These are phyloP conservation scores for Columba guinea DNA, from an alignment of 2,797 vertebrate species.

Conservation along the genomic window DNA sequence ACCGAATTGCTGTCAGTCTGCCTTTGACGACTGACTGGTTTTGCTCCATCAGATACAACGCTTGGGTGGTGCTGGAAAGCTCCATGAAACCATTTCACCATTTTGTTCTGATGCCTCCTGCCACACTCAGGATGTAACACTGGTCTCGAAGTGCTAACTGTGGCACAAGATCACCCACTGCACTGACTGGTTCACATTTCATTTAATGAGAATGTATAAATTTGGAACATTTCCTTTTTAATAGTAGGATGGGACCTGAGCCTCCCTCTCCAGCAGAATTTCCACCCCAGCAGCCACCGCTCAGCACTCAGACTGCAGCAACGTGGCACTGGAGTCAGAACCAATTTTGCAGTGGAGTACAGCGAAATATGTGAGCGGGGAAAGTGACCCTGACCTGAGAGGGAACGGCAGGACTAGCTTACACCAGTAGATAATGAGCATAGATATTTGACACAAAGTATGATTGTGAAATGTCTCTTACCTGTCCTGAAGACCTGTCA, in stretches of 20 bases:
- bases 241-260: not conserved
- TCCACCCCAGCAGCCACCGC: not conserved
- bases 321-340: not conserved
- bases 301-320: not conserved
- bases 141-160: not conserved
- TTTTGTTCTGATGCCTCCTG: not conserved
- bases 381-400: not conserved
- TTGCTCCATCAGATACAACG: not conserved
- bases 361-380: not conserved
- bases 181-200: not conserved
- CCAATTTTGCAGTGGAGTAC: not conserved
- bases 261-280: not conserved
- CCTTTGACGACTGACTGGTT: not conserved
- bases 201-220: not conserved
- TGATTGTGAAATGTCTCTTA: constrained; percentile 16
- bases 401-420: not conserved
- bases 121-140: not conserved
- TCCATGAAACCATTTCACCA: not conserved
- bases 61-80: not conserved
- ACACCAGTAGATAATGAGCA: not conserved
- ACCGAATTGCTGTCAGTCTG: constrained; percentile 11
- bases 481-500: constrained; percentile 55
- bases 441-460: not conserved
- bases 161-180: not conserved
- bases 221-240: not conserved